Evolutionary conservation across 1,140 invertebrate genomes (phyloP), one percentile per base, ranked within the genome.

Genomic region (Neodiprion fabricii): DNA sequence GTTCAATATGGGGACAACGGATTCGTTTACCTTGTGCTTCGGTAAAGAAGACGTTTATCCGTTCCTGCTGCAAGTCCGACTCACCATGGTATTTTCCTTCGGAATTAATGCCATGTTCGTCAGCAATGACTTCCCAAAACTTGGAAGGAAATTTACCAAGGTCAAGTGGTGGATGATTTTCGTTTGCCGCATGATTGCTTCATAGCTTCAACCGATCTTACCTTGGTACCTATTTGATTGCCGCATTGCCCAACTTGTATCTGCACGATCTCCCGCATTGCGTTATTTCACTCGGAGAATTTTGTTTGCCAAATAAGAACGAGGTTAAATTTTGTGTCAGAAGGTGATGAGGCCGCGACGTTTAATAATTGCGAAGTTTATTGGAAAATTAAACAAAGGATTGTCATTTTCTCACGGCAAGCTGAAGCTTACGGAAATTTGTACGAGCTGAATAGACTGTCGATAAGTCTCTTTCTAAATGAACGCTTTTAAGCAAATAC

Each of bases 61-160:
- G 87, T 84, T 96, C 95, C 75, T 95, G 86, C 86, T 96, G 95
- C 66, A 95, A 88, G 76, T 94, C 92, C 70, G 92, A 92, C 80
- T 94, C 93, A 61, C 94, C 93, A 61, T 91, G 88, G 86, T 95
- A 96, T 70, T 91, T 90, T 78, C 95, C 95, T 80, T 91, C 92
- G 78, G 92, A 90, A 88, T 95, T 93, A 83, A 96, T 95, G 79
- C 94, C 94, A 86, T 96, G 95, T 87, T 96, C 95, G 82, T 95
- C 94, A 68, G 95, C 96, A 81, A 96, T 96, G 71, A 96, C 94
- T 89, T 96, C 95, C 95, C 95, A 96, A 89, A 97, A 97, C 95
- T 96, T 88, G 65, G 87, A 5, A 40, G 28, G 5, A 40, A 40
- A 89, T 81, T 78, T 61, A 61, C 53, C n/a, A 5, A 17, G 53